Evolutionary conservation across 1,140 invertebrate genomes (phyloP), one percentile per base, ranked within the genome.

Genomic region (Bacillus rossius): DNA sequence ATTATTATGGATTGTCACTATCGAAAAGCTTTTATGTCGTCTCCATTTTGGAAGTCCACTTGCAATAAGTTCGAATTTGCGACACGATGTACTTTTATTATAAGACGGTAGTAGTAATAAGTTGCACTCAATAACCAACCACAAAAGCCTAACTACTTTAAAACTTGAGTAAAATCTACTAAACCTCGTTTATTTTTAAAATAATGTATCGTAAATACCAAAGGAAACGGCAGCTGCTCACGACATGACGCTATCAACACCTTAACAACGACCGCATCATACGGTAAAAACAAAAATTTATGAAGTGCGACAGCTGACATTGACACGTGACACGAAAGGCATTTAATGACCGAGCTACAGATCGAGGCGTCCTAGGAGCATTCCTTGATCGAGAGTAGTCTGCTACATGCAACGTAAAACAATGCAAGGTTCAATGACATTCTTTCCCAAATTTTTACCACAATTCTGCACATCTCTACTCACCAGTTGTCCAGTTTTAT

Each of bases 401-500:
- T 63, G 64, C 59, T 66, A 61, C 56, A 60, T 64, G 68, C 64
- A 67, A 65, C 66, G 66, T 66, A 60, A 61, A 61, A 65, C 56
- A 65, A 69, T 64, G 62, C 63, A 65, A 67, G 66, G 76, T 77
- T 77, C 76, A 77, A 72, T 77, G 75, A 77, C 76, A 74, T 63
- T 57, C 45, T 59, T 61, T 60, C 51, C 59, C 26, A 56, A 55
- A 63, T 34, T 23, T 56, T 49, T 63, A 64, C 37, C 55, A 49
- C 23, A n/a, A 8, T 57, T 34, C 20, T 37, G 20, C 22, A 5
- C 16, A 19, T 59, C 62, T 49, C 48, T 64, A 88, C 88, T 91
- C 80, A 92, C 92, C 92, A 95, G 73, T 92, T 89, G 77, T 95
- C 92, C 74, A 94, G 79, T 77, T 92, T 93, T 75, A 94, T 88